A percentile compares a stretch with the other conserved stretches of the same genome.
phyloP scores from a whole-genome alignment of 2,113 vertebrate genomes.

The Bubo bubo region DNA sequence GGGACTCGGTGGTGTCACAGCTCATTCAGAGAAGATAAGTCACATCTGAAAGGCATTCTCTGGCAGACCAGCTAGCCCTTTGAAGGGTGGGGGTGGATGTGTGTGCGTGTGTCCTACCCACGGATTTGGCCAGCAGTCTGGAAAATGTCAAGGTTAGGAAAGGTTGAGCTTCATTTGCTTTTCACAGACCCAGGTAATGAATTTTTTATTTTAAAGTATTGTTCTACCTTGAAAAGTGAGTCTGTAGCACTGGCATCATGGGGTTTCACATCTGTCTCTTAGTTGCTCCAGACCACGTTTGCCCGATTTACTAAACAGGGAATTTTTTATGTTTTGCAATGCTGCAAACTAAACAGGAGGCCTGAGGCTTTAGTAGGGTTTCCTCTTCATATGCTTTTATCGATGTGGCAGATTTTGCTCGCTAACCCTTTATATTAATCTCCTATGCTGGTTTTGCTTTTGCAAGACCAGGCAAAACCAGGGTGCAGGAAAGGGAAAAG shows the following conservation, averaged over 20 bases:
- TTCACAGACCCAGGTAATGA: constrained; percentile 31
- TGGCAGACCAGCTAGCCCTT: neutral
- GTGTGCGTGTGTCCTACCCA: neutral
- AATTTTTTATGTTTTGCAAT: neutral
- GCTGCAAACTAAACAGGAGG: neutral
- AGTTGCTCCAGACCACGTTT: neutral
- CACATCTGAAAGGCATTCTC: constrained; percentile 27
- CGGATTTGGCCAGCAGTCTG: constrained; percentile 59
- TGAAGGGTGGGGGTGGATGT: neutral
- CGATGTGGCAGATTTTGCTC: neutral
- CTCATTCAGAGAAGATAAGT: neutral
- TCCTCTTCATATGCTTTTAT: neutral
- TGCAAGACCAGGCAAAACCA: neutral
- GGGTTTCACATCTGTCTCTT: constrained; percentile 49
- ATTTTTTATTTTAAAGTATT: constrained; percentile 65
- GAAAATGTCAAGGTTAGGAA: constrained; percentile 67
- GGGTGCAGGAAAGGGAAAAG: neutral
- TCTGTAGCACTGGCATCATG: neutral
- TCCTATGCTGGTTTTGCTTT: accelerated
- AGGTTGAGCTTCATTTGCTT: constrained; percentile 60
- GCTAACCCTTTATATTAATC: neutral
- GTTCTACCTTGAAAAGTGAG: constrained; percentile 24
- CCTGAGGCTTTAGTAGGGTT: neutral
- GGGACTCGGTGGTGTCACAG: neutral
- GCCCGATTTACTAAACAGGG: neutral